phyloP scores from a whole-genome alignment of 64 coral and sea anemone species.

The Montipora foliosa region DNA sequence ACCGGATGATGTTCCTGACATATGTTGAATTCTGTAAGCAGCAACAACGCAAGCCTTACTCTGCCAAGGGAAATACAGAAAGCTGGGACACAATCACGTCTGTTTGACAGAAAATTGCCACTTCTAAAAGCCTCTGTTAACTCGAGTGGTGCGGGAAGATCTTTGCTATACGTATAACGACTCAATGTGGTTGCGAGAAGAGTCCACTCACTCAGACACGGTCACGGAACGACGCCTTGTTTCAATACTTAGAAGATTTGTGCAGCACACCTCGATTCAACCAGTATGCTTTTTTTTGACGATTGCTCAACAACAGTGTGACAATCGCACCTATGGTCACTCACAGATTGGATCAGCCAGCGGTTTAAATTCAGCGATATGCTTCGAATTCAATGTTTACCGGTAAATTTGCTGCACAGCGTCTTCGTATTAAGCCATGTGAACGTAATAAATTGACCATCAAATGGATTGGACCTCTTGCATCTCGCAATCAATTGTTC shows the following conservation, averaged over 20 bases:
- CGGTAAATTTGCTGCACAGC: constrained; percentile 31
- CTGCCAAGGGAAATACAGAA: constrained; percentile 58
- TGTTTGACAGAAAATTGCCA: too few species aligned
- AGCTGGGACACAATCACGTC: constrained; percentile 34
- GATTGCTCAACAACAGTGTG: constrained; percentile 60
- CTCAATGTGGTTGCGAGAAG: constrained; percentile 17
- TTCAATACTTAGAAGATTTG: constrained; percentile 61
- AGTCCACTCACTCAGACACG: constrained; percentile 32
- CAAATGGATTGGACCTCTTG: constrained; percentile 50
- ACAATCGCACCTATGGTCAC: constrained; percentile 59
- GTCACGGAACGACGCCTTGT: constrained; percentile 36
- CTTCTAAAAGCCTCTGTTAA: too few species aligned
- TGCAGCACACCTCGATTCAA: constrained; percentile 41
- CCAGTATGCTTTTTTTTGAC: constrained; percentile 57
- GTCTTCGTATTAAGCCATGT: constrained; percentile 37
- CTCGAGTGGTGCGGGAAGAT: too few species aligned
- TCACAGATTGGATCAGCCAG: constrained; percentile 21
- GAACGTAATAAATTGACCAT: constrained; percentile 17
- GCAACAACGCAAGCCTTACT: constrained; percentile 55
- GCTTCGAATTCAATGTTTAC: constrained; percentile 53
- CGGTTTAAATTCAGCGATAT: constrained; percentile 73
- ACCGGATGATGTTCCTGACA: constrained; percentile 49
- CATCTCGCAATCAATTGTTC: too few species aligned
- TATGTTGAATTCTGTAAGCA: constrained; percentile 74
- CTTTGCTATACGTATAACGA: too few species aligned